Conservation (phyloP, 2,797 vertebrate genomes). For the Sebastes taczanowskii region DNA sequence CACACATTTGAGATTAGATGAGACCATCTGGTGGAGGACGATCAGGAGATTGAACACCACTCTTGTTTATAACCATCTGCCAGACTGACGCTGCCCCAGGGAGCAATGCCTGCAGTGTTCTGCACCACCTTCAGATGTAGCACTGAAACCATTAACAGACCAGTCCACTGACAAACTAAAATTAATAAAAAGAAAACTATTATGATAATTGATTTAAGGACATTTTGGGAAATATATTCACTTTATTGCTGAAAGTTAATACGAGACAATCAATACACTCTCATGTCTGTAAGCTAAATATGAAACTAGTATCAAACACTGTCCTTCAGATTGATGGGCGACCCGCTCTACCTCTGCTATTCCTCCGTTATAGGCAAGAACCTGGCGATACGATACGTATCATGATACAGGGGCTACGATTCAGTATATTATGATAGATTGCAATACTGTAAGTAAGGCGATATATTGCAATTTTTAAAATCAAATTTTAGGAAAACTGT, state of each 20-base stretch:
- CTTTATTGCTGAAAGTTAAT: background rate
- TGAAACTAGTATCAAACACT: too few species aligned
- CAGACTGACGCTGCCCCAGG: constrained; percentile 49
- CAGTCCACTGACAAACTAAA: background rate
- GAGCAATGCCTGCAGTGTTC: constrained; percentile 37
- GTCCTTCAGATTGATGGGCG: too few species aligned
- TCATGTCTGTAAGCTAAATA: background rate
- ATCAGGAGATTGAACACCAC: constrained; percentile 76
- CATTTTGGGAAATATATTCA: background rate
- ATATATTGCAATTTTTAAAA: too few species aligned
- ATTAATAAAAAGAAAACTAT: background rate
- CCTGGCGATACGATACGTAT: too few species aligned
- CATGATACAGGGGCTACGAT: too few species aligned
- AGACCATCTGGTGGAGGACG: constrained; percentile 74
- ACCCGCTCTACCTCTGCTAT: too few species aligned
- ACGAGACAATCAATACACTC: background rate
- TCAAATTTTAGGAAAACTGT: too few species aligned
- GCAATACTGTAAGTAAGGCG: too few species aligned
- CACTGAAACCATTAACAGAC: background rate
- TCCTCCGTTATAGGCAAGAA: too few species aligned
- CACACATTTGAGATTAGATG: constrained; percentile 70
- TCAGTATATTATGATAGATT: too few species aligned
- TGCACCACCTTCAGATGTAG: constrained; percentile 33
- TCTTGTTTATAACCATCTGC: constrained; percentile 80
- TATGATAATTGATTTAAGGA: background rate